Base-by-base conservation (phyloP, 2,888 invertebrate genomes). In the Rhimphoctona megacephalus region DNA sequence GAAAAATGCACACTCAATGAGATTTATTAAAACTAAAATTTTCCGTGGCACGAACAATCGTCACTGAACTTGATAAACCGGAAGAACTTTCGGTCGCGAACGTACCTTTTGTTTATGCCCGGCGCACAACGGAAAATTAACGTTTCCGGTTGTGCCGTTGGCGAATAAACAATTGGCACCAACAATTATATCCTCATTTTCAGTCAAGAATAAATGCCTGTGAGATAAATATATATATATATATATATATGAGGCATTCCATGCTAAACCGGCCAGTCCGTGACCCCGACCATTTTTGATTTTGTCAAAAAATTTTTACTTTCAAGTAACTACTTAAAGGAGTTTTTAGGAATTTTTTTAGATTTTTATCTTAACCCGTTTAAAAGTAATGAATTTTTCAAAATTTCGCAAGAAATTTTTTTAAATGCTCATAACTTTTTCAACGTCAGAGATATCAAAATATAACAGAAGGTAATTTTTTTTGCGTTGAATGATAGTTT, bases 121-220 rank as follows among this genome's bases (percentile, higher is more conserved):
- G 64, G 7, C 14, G 46, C n/a, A 70, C 76, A 73, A 52, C 72
- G 84, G 73, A 81, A 86, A 86, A 86, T 83, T 86, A 84, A 74
- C 74, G 54, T 69, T 80, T 78, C 81, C 78, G 86, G 73, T 61
- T 52, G 61, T 36, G 61, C 70, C 80, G 70, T 54, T 43, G 49
- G 77, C 79, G 72, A 57, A 66, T 73, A 69, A 81, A 88, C 86
- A 85, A 89, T 90, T 85, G 84, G 79, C 74, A 80, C 80, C 70
- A 73, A 85, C 83, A 85, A 87, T 90, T 88, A 85, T 90, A 89
- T 85, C 84, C 88, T 89, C 87, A 82, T 89, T 86, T 85, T 82
- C 30, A 43, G 74, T n/a, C 39, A 52, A 67, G 57, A 39, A 25
- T 30, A 25, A 74, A 57, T 52, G 25, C 6, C 39, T 19, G 54